These are phyloP conservation scores for Tyrannus savana DNA, from an alignment of 2,113 vertebrate genomes.

Conservation along the genomic window DNA sequence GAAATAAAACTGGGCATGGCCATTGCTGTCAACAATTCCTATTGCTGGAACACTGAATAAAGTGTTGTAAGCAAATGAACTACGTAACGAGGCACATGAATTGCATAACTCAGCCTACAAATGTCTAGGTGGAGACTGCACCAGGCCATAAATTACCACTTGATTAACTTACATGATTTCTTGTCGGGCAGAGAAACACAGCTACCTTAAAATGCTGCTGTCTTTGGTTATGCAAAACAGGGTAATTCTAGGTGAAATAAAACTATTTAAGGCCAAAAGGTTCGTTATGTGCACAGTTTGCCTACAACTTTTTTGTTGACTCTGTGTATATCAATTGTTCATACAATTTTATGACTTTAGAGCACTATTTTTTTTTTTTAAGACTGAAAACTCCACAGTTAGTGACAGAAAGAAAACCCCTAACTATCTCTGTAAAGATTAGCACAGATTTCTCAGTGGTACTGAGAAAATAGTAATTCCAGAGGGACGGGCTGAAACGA, in stretches of 20 bases:
- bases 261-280: neutral
- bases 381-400: neutral
- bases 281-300: neutral
- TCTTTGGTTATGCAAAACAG: neutral
- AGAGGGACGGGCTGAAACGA: slow-evolving; percentile 38
- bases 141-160: neutral
- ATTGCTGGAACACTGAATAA: neutral
- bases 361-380: neutral
- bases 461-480: slow-evolving; percentile 5
- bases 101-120: slow-evolving; percentile 1
- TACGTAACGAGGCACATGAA: neutral
- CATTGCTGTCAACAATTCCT: slow-evolving; percentile 16
- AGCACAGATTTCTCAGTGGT: neutral
- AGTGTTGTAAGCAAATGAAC: slow-evolving; percentile 13
- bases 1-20: slow-evolving; percentile 13
- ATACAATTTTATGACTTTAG: neutral
- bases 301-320: neutral
- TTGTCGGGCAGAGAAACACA: neutral
- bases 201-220: neutral
- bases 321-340: neutral
- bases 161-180: slow-evolving; percentile 16
- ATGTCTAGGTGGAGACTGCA: neutral
- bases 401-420: neutral
- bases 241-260: neutral
- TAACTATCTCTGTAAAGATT: neutral